phyloP scores from a whole-genome alignment of 2,797 vertebrate species.

The Halcyon badia region DNA sequence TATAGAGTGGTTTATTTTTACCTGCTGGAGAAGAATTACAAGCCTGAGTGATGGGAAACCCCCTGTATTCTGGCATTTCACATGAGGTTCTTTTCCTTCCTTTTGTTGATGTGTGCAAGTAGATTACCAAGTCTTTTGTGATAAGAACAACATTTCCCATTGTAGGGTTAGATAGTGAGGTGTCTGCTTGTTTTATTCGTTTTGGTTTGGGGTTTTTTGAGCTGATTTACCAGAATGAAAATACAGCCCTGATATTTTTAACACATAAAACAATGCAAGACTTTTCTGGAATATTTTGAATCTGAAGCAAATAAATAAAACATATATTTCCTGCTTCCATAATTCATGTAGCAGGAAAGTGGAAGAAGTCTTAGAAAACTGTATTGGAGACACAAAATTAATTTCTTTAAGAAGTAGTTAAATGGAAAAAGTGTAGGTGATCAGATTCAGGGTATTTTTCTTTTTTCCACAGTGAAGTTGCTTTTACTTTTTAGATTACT shows the following conservation, averaged over 20 bases:
- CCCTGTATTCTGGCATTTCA: conserved; percentile 34
- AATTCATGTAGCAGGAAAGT: not conserved
- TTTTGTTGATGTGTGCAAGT: not conserved
- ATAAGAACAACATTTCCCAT: not conserved
- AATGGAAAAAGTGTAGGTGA: not conserved
- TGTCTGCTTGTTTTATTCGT: not conserved
- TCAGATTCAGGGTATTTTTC: not conserved
- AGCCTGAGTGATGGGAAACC: not conserved
- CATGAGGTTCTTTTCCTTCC: not conserved
- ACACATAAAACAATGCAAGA: not conserved
- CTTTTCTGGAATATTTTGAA: not conserved
- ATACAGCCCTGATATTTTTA: not conserved
- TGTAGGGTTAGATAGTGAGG: not conserved
- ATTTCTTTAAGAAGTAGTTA: conserved; percentile 4
- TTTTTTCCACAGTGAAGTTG: not conserved
- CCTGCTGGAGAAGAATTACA: not conserved
- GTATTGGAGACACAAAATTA: not conserved
- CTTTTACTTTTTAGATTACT: conserved; percentile 53
- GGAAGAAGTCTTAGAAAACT: not conserved
- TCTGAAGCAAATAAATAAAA: not conserved
- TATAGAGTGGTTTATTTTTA: not conserved
- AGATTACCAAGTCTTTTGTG: not conserved
- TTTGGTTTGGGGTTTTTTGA: not conserved
- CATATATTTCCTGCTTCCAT: not conserved
- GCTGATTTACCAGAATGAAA: not conserved